Conservation (phyloP, 23 tunicate genomes). For the Styela clava region DNA sequence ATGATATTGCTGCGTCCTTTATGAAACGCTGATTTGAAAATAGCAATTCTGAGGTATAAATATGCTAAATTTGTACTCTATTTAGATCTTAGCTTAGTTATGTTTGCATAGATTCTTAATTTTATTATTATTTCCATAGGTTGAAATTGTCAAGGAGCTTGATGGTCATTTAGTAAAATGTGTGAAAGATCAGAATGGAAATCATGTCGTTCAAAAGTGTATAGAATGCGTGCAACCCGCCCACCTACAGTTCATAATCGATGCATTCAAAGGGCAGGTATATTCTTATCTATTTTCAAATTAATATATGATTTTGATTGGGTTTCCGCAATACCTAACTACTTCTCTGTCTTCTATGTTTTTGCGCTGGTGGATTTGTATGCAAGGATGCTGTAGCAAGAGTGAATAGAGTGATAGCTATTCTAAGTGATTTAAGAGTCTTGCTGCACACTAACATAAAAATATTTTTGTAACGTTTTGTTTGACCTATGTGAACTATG, state of each 20-base stretch:
- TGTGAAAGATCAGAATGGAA: constrained; percentile 98
- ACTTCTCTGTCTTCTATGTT: too few species aligned
- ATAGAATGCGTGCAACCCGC: constrained; percentile 94
- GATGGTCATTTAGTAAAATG: constrained; percentile 94
- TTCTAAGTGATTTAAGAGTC: too few species aligned
- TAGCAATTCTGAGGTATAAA: constrained; percentile 31
- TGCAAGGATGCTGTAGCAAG: too few species aligned
- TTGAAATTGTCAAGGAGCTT: constrained; percentile 92
- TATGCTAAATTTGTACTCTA: neutral
- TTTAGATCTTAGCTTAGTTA: neutral
- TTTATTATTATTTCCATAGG: constrained; percentile 25
- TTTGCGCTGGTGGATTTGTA: too few species aligned
- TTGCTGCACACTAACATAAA: too few species aligned
- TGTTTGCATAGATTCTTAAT: too few species aligned
- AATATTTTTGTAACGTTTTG: too few species aligned
- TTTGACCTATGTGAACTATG: too few species aligned
- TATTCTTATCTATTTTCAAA: neutral
- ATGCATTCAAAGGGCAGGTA: constrained; percentile 98
- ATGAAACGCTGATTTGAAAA: constrained; percentile 8
- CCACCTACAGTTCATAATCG: constrained; percentile 93
- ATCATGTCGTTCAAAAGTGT: constrained; percentile 99
- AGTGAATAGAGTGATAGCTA: too few species aligned
- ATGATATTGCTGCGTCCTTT: constrained; percentile 34
- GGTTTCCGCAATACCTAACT: too few species aligned
- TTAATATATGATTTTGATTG: constrained; percentile 1